Evolutionary conservation across 2,113 vertebrate genomes (phyloP).

Genomic region (Otus sunia): DNA sequence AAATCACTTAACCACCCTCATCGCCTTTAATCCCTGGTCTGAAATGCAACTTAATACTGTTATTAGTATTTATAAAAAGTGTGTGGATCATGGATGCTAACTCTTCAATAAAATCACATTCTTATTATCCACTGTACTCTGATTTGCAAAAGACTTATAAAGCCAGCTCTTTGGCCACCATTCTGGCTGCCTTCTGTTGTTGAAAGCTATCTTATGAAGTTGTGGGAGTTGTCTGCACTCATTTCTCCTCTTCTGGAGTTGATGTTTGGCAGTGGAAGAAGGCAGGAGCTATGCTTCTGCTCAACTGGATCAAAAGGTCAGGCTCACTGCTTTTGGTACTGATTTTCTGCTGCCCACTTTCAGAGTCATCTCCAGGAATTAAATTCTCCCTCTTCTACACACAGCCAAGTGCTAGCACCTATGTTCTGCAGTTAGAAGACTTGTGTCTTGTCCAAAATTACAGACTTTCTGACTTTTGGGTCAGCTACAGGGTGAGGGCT

Average conservation of each 20-base stretch:
- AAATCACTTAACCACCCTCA: neutral
- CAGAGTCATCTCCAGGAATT: neutral
- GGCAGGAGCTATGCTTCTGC: neutral
- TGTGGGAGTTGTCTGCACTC: neutral
- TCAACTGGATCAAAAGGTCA: neutral
- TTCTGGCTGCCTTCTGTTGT: neutral
- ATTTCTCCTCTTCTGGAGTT: neutral
- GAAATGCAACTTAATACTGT: neutral
- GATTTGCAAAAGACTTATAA: neutral
- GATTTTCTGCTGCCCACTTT: neutral
- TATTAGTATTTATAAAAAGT: neutral
- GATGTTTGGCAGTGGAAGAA: neutral
- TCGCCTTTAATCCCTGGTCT: neutral
- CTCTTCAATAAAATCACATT: neutral
- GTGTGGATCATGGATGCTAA: neutral
- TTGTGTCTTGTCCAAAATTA: neutral
- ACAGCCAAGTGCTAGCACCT: neutral
- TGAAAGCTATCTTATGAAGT: neutral
- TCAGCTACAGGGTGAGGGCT: neutral
- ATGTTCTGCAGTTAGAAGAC: neutral
- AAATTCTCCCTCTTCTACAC: neutral
- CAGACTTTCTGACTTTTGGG: neutral
- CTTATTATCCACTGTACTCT: neutral
- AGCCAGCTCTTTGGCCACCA: neutral
- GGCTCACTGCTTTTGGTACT: neutral